phyloP scores from a whole-genome alignment of 2,797 vertebrate genomes.

The Trachurus trachurus region DNA sequence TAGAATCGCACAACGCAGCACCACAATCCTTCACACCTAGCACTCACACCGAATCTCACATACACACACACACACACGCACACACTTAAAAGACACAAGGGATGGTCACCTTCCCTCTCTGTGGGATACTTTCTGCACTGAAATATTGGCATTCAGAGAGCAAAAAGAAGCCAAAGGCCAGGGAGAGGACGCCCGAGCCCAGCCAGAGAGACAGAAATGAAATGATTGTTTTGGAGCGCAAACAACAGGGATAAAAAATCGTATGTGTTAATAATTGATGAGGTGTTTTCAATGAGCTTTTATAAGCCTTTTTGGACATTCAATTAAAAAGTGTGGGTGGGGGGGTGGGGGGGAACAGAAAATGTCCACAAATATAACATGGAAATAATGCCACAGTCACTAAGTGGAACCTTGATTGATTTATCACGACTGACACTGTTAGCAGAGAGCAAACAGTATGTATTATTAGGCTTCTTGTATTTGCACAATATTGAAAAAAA shows the following conservation, averaged over 20 bases:
- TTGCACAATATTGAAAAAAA: constrained; percentile 27
- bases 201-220: constrained; percentile 53
- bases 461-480: constrained; percentile 23
- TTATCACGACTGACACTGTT: constrained; percentile 45
- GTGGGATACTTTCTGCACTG: constrained; percentile 64
- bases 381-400: constrained; percentile 33
- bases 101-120: constrained; percentile 70
- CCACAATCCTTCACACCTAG: constrained; percentile 39
- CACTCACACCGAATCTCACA: constrained; percentile 7
- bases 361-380: constrained; percentile 23
- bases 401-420: constrained; percentile 43
- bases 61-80: constrained; percentile 8
- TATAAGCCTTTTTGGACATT: background rate
- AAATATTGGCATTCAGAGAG: constrained; percentile 74
- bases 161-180: constrained; percentile 65
- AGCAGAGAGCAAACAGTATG: constrained; percentile 45
- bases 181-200: constrained; percentile 34
- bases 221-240: constrained; percentile 63
- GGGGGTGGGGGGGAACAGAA: background rate
- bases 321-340: background rate
- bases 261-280: constrained; percentile 71
- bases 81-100: constrained; percentile 46
- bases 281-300: constrained; percentile 42
- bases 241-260: constrained; percentile 62
- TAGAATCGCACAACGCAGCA: constrained; percentile 27